phyloP scores from a whole-genome alignment of 2,113 vertebrate species.

The Psittacus erithacus region DNA sequence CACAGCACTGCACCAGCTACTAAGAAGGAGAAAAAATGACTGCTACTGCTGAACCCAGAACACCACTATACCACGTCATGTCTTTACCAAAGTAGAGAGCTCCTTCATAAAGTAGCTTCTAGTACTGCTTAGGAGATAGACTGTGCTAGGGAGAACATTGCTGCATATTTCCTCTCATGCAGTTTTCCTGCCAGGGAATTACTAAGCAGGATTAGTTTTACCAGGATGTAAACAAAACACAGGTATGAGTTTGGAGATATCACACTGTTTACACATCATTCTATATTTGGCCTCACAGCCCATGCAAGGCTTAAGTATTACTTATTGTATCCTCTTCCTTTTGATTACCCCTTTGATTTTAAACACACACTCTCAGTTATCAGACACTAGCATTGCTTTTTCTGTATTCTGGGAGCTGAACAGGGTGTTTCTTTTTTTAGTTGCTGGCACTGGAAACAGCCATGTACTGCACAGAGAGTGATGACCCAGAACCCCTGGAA shows the following conservation, averaged over 20 bases:
- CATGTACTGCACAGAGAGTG: conserved; percentile 80
- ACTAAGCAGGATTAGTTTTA: neutral
- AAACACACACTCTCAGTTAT: neutral
- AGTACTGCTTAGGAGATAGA: neutral
- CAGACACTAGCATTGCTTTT: neutral
- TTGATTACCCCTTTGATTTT: neutral
- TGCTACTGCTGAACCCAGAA: neutral
- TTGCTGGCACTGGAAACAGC: conserved; percentile 82
- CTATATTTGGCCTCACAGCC: neutral
- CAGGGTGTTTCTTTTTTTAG: conserved; percentile 66
- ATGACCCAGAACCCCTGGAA: conserved; percentile 76
- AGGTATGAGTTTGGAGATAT: neutral
- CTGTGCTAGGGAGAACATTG: neutral
- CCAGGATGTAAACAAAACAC: neutral
- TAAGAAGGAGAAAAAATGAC: neutral
- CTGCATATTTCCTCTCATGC: neutral
- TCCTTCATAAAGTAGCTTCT: neutral
- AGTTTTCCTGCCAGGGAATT: neutral
- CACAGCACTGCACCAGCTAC: neutral
- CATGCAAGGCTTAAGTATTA: neutral
- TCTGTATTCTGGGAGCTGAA: neutral
- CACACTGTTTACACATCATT: neutral
- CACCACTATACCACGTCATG: neutral
- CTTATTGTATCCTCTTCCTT: neutral
- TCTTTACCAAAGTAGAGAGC: neutral